These are phyloP conservation scores for Syrmaticus mikado DNA, from an alignment of 2,113 vertebrate genomes.

Conservation along the genomic window DNA sequence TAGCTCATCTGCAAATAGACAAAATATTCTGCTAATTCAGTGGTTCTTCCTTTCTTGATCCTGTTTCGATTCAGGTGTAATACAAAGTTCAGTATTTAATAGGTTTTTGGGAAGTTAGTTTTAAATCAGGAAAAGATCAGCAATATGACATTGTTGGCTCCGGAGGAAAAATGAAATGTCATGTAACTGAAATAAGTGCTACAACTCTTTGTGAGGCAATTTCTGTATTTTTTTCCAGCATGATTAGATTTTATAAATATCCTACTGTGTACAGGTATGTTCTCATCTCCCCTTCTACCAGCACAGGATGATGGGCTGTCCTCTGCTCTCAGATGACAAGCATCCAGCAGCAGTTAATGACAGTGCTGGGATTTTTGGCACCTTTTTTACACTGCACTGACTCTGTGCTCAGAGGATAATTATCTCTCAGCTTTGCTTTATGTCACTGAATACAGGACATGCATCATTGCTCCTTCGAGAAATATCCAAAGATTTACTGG, in stretches of 20 bases:
- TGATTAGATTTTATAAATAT: conserved; percentile 60
- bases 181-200: conserved; percentile 27
- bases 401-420: conserved; percentile 15
- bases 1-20: not conserved
- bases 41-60: not conserved
- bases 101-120: conserved; percentile 2
- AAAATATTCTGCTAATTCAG: not conserved
- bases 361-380: conserved; percentile 25
- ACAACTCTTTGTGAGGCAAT: not conserved
- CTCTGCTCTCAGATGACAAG: not conserved
- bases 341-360: conserved; percentile 25
- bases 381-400: not conserved
- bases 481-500: not conserved
- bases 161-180: conserved; percentile 44
- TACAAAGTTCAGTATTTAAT: not conserved
- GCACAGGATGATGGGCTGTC: not conserved
- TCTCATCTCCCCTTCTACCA: not conserved
- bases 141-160: not conserved
- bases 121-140: conserved; percentile 31
- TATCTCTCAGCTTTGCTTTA: conserved; percentile 12
- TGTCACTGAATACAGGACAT: not conserved
- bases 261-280: conserved; percentile 10
- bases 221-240: not conserved
- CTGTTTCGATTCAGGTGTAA: not conserved
- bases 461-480: not conserved